Conservation (phyloP, 2,797 vertebrate species). For the Dermochelys coriacea region DNA sequence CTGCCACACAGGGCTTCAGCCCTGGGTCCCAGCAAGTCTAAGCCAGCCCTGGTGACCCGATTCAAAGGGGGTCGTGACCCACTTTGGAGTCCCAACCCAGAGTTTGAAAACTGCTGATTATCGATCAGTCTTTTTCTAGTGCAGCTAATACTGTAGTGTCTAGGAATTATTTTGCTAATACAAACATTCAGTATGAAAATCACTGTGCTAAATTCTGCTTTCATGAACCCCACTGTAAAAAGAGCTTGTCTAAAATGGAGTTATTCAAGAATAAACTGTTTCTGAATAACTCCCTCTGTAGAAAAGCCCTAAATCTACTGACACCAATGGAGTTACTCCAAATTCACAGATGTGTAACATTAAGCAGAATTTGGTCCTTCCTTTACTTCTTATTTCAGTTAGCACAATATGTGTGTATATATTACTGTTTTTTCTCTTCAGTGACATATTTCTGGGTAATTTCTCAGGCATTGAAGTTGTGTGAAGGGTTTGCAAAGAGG, state of each 20-base stretch:
- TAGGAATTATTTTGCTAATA: background rate
- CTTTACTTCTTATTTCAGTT: background rate
- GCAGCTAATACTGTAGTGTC: background rate
- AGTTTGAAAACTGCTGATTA: too few relatives aligned
- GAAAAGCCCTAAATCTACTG: background rate
- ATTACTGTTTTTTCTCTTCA: background rate
- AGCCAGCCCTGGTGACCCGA: too few relatives aligned
- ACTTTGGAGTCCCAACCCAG: too few relatives aligned
- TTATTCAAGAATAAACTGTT: background rate
- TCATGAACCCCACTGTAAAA: background rate
- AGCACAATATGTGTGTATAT: fast-evolving
- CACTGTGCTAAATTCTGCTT: background rate
- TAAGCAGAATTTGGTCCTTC: background rate
- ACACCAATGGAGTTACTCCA: background rate
- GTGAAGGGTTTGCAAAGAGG: background rate
- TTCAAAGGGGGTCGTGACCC: too few relatives aligned
- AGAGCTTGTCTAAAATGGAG: background rate
- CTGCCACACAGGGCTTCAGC: too few relatives aligned
- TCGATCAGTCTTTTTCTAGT: background rate
- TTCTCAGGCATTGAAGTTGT: background rate
- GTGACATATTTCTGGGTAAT: background rate
- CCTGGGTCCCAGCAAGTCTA: too few relatives aligned
- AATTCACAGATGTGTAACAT: background rate
- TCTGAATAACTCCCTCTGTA: background rate
- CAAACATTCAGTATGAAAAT: fast-evolving